Base-by-base conservation (phyloP, 2,113 vertebrate species). In the Myocastor coypus region DNA sequence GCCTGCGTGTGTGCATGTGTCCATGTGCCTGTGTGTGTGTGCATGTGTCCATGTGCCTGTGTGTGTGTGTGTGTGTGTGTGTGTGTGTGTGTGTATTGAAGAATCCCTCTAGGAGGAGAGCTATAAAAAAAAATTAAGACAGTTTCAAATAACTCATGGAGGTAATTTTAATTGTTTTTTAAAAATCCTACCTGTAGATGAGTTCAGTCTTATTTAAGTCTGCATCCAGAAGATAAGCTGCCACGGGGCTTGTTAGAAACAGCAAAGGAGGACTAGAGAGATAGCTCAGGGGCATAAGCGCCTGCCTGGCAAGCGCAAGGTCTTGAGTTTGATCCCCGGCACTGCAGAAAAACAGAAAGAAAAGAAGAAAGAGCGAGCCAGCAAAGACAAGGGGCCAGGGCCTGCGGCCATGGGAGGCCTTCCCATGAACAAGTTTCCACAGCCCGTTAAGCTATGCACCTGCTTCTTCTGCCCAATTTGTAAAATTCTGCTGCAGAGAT, bases 171-270 rank as follows among this genome's bases (percentile, higher is more conserved):
- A 92, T 19, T 80, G n/a, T 83, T 83, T 80, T 92, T 14, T 0
- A 81, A 88, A 50, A 92, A 30, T 61, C 40, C 59, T 87, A 50
- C n/a, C 19, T 68, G 4, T 55, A 85, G 9, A 42, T 91, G 13
- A 89, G 61, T 91, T 89, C 57, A 16, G n/a, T 50, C 4, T 61
- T 88, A 5, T 69, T 89, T 82, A 81, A 85, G 55, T 97, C 34
- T 87, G 22, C 52, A 71, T 69, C 59, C 75, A 68, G 42, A 30
- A 26, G n/a, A 28, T 26, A 86, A 92, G n/a, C 28, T 77, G 34
- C 68, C 34, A n/a, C 20, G 34, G 34, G 7, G 68, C 7, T 17
- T 69, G n/a, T 69, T 17, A 69, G 66, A 69, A 34, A 69, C 19
- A 69, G 34, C 66, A 69, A n/a, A 9, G 34, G 68, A 46, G 46